phyloP scores from a whole-genome alignment of 2,797 vertebrate genomes.

The Echeneis naucrates region DNA sequence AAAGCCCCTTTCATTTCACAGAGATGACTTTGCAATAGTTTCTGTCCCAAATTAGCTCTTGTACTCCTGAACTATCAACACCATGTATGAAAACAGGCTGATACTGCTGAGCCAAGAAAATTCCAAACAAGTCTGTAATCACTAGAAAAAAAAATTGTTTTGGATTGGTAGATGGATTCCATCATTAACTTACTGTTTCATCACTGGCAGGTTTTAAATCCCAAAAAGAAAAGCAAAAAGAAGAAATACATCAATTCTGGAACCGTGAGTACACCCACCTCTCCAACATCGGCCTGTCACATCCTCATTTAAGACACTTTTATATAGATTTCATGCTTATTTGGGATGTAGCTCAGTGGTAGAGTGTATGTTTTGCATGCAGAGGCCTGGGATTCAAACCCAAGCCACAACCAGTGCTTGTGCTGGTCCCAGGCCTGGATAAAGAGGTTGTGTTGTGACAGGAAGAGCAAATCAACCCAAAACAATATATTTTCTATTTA shows the following conservation, averaged over 20 bases:
- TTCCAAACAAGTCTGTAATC: neutral
- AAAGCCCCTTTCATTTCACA: neutral
- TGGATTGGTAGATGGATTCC: conserved; percentile 14
- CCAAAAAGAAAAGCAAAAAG: conserved; percentile 96
- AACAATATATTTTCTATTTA: neutral
- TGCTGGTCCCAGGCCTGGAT: too few relatives aligned
- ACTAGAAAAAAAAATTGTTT: too few relatives aligned
- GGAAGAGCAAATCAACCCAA: too few relatives aligned
- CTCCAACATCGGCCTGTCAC: conserved; percentile 23
- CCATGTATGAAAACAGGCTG: neutral
- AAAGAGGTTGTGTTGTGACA: too few relatives aligned
- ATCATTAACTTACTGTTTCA: conserved; percentile 22
- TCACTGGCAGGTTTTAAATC: conserved; percentile 89
- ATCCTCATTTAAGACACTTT: conserved; percentile 10
- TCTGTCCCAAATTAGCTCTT: neutral
- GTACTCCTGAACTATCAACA: neutral
- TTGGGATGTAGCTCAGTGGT: too few relatives aligned
- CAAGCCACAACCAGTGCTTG: too few relatives aligned
- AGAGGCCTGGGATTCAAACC: too few relatives aligned
- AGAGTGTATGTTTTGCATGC: too few relatives aligned
- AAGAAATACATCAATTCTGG: conserved; percentile 97
- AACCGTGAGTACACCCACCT: conserved; percentile 86
- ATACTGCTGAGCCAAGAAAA: neutral
- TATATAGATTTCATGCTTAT: conserved; percentile 2
- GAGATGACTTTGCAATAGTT: neutral